phyloP scores from a whole-genome alignment of 2,113 vertebrate genomes.

The Apeltes quadracus region DNA sequence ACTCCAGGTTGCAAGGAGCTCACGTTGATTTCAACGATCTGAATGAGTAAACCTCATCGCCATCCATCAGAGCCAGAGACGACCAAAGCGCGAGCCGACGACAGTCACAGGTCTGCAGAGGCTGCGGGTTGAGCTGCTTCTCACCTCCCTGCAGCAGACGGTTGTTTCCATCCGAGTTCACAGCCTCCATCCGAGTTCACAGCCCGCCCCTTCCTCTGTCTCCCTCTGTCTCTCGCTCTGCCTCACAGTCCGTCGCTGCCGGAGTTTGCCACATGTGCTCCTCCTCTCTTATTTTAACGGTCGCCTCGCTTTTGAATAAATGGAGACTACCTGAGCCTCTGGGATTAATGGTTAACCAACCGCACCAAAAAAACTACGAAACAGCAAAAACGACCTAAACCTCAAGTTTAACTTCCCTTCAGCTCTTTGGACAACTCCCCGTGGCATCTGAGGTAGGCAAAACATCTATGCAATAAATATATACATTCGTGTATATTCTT shows the following conservation, averaged over 20 bases:
- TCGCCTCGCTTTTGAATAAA: conserved; percentile 26
- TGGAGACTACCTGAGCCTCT: conserved; percentile 56
- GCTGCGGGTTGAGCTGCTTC: conserved; percentile 2
- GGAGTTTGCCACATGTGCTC: conserved; percentile 15
- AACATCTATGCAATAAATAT: neutral
- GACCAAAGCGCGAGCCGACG: no score
- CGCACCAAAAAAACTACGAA: neutral
- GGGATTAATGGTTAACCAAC: neutral
- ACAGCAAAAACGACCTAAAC: neutral
- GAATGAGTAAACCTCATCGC: neutral
- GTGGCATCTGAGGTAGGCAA: conserved; percentile 55
- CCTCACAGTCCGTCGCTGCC: neutral
- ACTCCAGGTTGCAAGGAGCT: neutral
- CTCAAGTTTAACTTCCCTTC: neutral
- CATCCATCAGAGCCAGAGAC: neutral
- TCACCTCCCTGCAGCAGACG: conserved; percentile 37
- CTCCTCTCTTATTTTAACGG: neutral
- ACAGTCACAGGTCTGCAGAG: no score
- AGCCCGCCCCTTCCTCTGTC: conserved; percentile 30
- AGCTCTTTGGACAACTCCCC: conserved; percentile 2
- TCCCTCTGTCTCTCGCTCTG: neutral
- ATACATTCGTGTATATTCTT: no score
- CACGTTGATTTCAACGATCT: neutral
- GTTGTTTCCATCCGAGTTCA: conserved; percentile 62
- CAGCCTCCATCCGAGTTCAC: conserved; percentile 48